Evolutionary conservation across 2,113 vertebrate genomes (phyloP).

Genomic region (Fulmarus glacialis): DNA sequence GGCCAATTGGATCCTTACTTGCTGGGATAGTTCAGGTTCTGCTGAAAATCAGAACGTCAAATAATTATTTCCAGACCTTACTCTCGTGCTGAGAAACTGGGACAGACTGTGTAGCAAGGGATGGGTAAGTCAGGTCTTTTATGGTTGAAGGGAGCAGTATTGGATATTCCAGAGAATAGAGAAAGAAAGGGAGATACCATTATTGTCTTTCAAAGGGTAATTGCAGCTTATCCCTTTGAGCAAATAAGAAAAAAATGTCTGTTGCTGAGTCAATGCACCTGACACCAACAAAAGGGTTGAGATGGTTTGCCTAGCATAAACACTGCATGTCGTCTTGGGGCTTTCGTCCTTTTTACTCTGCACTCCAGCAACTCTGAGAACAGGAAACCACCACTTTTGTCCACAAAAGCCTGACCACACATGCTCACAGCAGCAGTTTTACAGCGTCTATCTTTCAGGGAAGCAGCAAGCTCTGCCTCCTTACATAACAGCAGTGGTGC

Average conservation of each 20-base stretch:
- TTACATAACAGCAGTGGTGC: background rate
- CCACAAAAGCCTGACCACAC: slow-evolving; percentile 27
- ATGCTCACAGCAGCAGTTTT: background rate
- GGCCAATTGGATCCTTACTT: background rate
- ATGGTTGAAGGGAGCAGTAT: background rate
- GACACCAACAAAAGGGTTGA: background rate
- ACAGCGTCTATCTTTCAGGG: background rate
- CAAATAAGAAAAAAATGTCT: background rate
- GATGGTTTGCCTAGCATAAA: background rate
- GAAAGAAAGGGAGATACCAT: background rate
- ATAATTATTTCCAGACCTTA: background rate
- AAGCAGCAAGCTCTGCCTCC: background rate
- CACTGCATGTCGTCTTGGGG: background rate
- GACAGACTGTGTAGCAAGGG: background rate
- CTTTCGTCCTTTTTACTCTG: background rate
- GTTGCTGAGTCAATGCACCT: background rate
- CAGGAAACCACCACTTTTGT: slow-evolving; percentile 21
- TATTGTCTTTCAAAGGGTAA: background rate
- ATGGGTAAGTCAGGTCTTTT: background rate
- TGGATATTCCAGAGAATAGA: background rate
- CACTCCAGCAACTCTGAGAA: background rate
- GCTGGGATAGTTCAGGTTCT: background rate
- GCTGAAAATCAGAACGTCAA: background rate
- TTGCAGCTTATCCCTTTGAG: background rate
- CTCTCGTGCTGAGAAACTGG: background rate